These are phyloP conservation scores for Galerucella nymphaeae DNA, from an alignment of 2,888 invertebrate genomes.

Conservation along the genomic window DNA sequence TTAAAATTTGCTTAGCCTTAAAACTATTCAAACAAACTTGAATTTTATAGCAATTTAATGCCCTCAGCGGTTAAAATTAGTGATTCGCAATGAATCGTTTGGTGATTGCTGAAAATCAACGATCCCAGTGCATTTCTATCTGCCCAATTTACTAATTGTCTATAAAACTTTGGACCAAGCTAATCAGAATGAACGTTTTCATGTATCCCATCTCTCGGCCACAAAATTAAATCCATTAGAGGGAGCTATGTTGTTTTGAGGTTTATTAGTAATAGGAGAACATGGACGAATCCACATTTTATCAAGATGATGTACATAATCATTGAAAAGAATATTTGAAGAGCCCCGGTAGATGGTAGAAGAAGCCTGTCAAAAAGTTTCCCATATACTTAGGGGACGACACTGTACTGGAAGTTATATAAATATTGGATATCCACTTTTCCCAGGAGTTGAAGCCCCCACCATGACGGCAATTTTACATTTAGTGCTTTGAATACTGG, in stretches of 20 bases:
- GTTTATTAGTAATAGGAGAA: neutral
- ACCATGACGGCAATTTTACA: too few species aligned
- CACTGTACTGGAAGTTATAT: too few species aligned
- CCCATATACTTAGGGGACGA: too few species aligned
- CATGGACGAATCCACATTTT: neutral
- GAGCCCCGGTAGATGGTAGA: too few species aligned
- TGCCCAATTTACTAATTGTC: conserved; percentile 2
- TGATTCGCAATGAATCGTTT: neutral
- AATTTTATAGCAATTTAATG: neutral
- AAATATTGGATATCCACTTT: too few species aligned
- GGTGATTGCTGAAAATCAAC: neutral
- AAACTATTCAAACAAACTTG: too few species aligned
- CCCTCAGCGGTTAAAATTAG: neutral
- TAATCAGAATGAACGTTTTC: conserved; percentile 5
- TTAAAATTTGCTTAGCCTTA: too few species aligned
- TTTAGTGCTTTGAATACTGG: too few species aligned
- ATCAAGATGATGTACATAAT: neutral
- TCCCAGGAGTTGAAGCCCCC: too few species aligned
- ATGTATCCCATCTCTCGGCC: neutral
- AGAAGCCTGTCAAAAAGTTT: too few species aligned
- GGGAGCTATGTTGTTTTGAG: neutral
- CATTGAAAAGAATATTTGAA: too few species aligned
- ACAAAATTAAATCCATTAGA: neutral
- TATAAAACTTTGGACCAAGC: neutral
- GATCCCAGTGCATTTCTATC: neutral